These are phyloP conservation scores for Pandemis cinnamomeana DNA, from an alignment of 2,888 invertebrate species.

Conservation along the genomic window DNA sequence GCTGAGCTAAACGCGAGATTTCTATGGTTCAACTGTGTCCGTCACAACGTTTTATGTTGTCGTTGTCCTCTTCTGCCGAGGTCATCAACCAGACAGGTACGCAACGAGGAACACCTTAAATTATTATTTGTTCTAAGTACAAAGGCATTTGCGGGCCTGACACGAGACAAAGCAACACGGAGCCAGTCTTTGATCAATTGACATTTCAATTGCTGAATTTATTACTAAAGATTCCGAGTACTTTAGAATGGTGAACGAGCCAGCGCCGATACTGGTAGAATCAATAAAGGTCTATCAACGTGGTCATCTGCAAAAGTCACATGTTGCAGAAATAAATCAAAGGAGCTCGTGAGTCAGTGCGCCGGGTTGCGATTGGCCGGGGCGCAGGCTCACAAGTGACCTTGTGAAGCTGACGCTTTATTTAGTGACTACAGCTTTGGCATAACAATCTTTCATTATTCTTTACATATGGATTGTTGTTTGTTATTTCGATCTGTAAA, in stretches of 20 bases:
- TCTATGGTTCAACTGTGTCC: constrained; percentile 10
- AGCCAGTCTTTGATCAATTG: constrained; percentile 17
- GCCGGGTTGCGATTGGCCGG: constrained; percentile 26
- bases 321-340: constrained; percentile 41
- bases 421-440: constrained; percentile 30
- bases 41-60: constrained; percentile 11
- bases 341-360: constrained; percentile 28
- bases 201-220: constrained; percentile 20
- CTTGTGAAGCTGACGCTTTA: constrained; percentile 33
- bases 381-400: constrained; percentile 23
- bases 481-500: constrained; percentile 19
- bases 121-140: not conserved
- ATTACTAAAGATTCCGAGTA: constrained; percentile 5
- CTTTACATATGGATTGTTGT: constrained; percentile 10
- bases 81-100: constrained; percentile 28
- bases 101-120: not conserved
- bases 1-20: not conserved
- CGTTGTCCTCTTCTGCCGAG: constrained; percentile 19
- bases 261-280: constrained; percentile 1
- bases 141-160: constrained; percentile 4
- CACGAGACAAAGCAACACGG: constrained; percentile 11
- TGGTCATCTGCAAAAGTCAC: constrained; percentile 34
- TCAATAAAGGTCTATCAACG: constrained; percentile 29
- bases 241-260: not conserved
- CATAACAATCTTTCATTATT: constrained; percentile 30